Base-by-base conservation (phyloP, 2,888 invertebrate genomes). In the Prosapia bicincta region DNA sequence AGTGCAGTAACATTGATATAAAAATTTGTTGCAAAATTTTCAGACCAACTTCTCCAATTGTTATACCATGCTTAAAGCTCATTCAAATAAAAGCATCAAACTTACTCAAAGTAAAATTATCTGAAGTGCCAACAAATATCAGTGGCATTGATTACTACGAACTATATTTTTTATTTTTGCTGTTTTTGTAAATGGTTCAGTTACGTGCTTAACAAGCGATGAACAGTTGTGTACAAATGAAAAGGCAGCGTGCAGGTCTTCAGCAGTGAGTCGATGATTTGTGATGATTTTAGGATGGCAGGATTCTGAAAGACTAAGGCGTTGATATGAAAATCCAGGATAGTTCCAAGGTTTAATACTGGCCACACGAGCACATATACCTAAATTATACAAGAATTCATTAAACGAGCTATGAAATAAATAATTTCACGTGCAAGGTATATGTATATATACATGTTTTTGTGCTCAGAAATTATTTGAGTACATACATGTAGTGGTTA, bases 341-440 rank as follows among this genome's bases (percentile, higher is more conserved):
- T 91, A 89, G 85, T 92, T 90, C 30, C 87, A 86, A 0, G 92
- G 90, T 6, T 84, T 83, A 0, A 93, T 82, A 1, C 85, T 85
- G 0, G 91, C 89, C 6, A 87, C 87, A 15, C 85, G 85, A 0
- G 93, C 90, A 82, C 92, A 92, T 77, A 92, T 87, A 26, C 89
- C 89, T 88, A 80, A 0, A 76, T 54, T 13, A 38, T 38, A 20
- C 3, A 10, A 54, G 3, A 54, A 54, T n/a, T n/a, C n/a, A n/a
- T n/a, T n/a, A n/a, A n/a, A n/a, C n/a, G n/a, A n/a, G n/a, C n/a
- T n/a, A n/a, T n/a, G n/a, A n/a, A n/a, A n/a, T n/a, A n/a, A n/a
- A n/a, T n/a, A n/a, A n/a, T n/a, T n/a, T n/a, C n/a, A n/a, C n/a
- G n/a, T n/a, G n/a, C n/a, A n/a, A n/a, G n/a, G n/a, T n/a, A n/a